Base-by-base conservation (phyloP, 1,140 invertebrate genomes). In the Trichonephila clavata region DNA sequence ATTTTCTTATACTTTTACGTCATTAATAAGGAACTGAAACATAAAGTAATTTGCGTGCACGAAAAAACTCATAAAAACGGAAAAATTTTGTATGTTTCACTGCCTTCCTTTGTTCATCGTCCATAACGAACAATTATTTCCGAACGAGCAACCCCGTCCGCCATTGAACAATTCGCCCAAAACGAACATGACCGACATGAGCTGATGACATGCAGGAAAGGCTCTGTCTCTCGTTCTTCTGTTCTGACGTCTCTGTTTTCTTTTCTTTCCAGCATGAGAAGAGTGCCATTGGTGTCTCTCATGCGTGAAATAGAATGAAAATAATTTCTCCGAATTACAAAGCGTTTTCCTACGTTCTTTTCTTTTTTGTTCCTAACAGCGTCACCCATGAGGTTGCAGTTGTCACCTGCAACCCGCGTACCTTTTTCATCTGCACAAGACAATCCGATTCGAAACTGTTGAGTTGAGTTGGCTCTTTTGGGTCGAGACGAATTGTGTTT, bases 261-360 rank as follows among this genome's bases (percentile, higher is more conserved):
- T 32, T 77, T 71, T 81, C 32, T 83, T 20, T 50, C 13, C 50
- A 39, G 2, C 4, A 39, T 16, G 39, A 20, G 21, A 24, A 21
- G 63, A 65, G 24, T 24, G 20, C 10, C 59, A 86, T 86, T 86
- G 60, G 61, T 88, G 63, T 68, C 24, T 32, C 61, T 50, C 61
- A 68, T n/a, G 86, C 86, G 86, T 88, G 86, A 68, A 68, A 50
- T n/a, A 63, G 61, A 65, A 68, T 63, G 86, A 88, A 88, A 88
- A 68, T 57, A 68, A 88, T 88, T 88, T 88, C 86, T 43, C 24
- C 27, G 86, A 88, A 88, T 86, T 59, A 61, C 50, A 61, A 60
- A 86, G 84, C 84, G 50, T 61, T 39, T 59, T 24, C 68, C 63
- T 18, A 68, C 68, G 20, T 88, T 61, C 61, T 20, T 59, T 24